A percentile compares a stretch with the other conserved stretches of the same genome.
These are phyloP conservation scores for Disparrhopalites patrizii DNA, from an alignment of 2,888 invertebrate genomes.

Conservation along the genomic window DNA sequence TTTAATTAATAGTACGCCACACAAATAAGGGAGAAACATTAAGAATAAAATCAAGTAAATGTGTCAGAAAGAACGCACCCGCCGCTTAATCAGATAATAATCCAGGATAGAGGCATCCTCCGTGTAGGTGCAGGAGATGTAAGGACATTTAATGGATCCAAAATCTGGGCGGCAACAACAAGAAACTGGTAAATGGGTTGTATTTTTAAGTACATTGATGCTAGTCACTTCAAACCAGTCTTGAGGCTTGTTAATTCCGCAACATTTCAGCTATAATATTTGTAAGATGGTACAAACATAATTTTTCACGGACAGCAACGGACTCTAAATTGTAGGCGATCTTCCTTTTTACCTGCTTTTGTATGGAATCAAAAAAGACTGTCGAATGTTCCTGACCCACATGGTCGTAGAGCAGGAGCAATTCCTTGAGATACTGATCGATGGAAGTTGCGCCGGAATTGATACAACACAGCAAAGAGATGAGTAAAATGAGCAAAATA, in stretches of 20 bases:
- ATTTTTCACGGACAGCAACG: background rate
- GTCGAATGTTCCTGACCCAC: background rate
- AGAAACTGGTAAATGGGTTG: background rate
- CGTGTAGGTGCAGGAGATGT: background rate
- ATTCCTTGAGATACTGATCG: background rate
- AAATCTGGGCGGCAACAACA: background rate
- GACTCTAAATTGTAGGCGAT: no score
- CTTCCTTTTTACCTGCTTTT: background rate
- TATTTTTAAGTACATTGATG: background rate
- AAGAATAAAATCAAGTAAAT: no score
- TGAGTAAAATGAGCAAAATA: background rate
- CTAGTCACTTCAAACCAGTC: background rate
- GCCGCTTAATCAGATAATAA: background rate
- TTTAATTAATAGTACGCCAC: no score
- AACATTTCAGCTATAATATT: constrained; percentile 7
- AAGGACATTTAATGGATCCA: background rate
- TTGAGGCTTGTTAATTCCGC: background rate
- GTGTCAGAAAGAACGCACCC: no score
- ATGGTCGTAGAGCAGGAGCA: background rate
- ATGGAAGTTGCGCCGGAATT: background rate
- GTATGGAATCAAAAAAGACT: background rate
- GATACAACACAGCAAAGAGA: background rate
- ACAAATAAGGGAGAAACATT: no score
- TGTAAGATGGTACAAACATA: background rate
- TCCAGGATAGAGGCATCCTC: background rate